Base-by-base conservation (phyloP, 2,113 vertebrate species). In the Psephotus haematonotus region DNA sequence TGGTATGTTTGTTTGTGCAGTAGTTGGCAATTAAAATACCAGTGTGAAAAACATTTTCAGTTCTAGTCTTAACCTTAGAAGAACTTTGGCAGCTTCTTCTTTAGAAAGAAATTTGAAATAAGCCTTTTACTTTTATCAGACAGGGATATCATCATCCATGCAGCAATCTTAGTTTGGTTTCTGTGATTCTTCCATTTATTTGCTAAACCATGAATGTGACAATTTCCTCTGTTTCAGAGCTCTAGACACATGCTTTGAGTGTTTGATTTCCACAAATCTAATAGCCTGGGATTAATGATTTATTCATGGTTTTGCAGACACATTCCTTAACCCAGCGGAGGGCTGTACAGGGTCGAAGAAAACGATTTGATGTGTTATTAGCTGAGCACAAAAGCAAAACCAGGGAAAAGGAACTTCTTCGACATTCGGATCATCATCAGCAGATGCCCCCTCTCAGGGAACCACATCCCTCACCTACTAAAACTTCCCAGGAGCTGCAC, bases 281-380 rank as follows among this genome's bases (percentile, higher is more conserved):
- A 68, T 80, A 88, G 65, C 28, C 52, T 28, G 63, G 22, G 75
- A 92, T 92, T 96, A 96, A 96, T 95, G 79, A 92, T 94, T 92
- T 86, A 74, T 95, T 85, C 47, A 27, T 93, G 95, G 47, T 46
- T 97, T 84, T 97, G 27, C 97, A 99, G 99, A 99, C 99, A 99
- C 99, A 99, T 99, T 99, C 99, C 99, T 99, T 99, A 99, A 99
- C 98, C 98, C 99, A 99, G 98, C 99, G 99, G 98, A 99, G 99
- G 98, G 99, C 99, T 78, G 99, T 99, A 97, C 98, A 98, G 96
- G 99, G 99, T 97, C 99, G 99, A 97, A 99, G 99, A 98, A 99
- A 99, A 96, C 99, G 99, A 97, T 99, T 99, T 92, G 99, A 99
- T 97, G 98, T 98, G 77, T 98, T 99, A 95, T 95, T 99, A 98